Evolutionary conservation across 2,888 invertebrate species (phyloP), one percentile per base, ranked within the genome.

Genomic region (Habrosyne pyritoides): DNA sequence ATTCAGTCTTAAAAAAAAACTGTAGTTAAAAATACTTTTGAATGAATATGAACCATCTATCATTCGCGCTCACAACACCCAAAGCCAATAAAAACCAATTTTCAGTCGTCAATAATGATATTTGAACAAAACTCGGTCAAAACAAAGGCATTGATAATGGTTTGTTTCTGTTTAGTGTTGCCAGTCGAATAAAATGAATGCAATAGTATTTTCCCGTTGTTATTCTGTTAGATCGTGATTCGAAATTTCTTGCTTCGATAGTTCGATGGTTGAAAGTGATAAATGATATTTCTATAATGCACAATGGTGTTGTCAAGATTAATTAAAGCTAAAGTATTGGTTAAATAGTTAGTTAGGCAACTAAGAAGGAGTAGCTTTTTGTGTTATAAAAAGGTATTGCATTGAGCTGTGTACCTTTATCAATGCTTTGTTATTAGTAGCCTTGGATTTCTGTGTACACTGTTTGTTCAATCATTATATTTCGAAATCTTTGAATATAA

Each of bases 261-360:
- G 73, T 74, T 76, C 63, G 70, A 79, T 68, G 76, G 76, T 83
- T 81, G 84, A 86, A 82, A 79, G 73, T 91, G 91, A 91, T 91
- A 85, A 91, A 91, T 91, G 91, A 86, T 89, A 78, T 78, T 73
- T 79, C 73, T 71, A 18, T 42, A 79, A 78, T 60, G 61, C 30
- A 89, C 87, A 90, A 86, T 79, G 69, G 73, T 70, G 83, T 77
- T 89, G 91, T 91, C 91, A 87, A 85, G 89, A 87, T 89, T 90
- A 91, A 91, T 91, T 91, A 91, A 87, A 89, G 84, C 65, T 79
- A 73, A 81, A 84, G 80, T 84, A 84, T 87, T 86, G 76, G 80
- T 81, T 87, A 89, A 90, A 91, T 89, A 91, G 88, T 87, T 90
- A 87, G 90, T 89, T 91, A 90, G 72, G 79, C 75, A 80, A 81